phyloP scores from a whole-genome alignment of 2,113 vertebrate species.

The Macroglossus sobrinus region DNA sequence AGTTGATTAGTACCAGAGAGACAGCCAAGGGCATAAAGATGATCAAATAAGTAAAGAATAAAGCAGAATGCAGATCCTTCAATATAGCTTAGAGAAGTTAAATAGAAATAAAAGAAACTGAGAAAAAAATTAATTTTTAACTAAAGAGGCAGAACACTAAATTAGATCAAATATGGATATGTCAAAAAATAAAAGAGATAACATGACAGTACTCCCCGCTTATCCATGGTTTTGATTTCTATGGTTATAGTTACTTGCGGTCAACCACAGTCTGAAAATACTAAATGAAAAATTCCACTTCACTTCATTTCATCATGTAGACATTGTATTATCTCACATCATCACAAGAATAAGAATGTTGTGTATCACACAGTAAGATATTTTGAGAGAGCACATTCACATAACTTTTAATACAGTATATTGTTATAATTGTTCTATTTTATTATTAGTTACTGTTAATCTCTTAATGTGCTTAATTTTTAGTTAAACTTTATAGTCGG shows the following conservation, averaged over 20 bases:
- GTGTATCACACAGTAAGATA: background rate
- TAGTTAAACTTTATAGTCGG: too few relatives aligned
- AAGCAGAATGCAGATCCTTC: constrained; percentile 1
- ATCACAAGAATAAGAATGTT: background rate
- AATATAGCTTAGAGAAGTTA: constrained; percentile 16
- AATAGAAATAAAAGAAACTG: constrained; percentile 46
- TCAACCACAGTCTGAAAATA: background rate
- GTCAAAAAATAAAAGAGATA: constrained; percentile 56
- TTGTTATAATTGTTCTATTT: background rate
- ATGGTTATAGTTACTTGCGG: background rate
- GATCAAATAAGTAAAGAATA: constrained; percentile 3
- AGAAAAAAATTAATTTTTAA: constrained; percentile 36
- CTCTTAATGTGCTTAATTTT: too few relatives aligned
- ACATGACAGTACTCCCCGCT: background rate
- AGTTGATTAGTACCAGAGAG: constrained; percentile 25
- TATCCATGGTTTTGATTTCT: background rate
- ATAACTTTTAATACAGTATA: background rate
- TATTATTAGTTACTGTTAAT: background rate
- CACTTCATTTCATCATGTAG: background rate
- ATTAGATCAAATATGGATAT: constrained; percentile 31
- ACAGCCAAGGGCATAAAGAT: constrained; percentile 25
- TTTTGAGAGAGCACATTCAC: background rate
- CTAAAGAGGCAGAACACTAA: constrained; percentile 30
- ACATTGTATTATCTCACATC: background rate
- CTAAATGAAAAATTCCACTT: background rate